A percentile compares a stretch with the other conserved stretches of the same genome.
Evolutionary conservation across 2,888 invertebrate genomes (phyloP).

Genomic region (Scaptomyza cyrtandrae): DNA sequence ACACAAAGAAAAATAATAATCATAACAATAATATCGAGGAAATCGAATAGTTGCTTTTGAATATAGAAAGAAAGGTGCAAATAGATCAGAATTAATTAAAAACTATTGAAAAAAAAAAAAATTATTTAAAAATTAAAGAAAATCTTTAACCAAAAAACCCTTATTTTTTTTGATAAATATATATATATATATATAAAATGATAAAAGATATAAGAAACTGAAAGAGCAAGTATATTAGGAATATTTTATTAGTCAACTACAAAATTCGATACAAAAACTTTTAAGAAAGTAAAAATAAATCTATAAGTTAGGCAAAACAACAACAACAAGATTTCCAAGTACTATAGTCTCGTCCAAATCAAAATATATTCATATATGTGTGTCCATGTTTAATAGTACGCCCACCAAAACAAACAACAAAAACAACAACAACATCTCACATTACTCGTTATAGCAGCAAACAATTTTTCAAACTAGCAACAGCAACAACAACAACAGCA

Average conservation of each 20-base stretch:
- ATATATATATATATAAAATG: too few species aligned
- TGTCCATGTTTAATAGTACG: conserved; percentile 52
- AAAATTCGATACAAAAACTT: too few species aligned
- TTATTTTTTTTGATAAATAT: too few species aligned
- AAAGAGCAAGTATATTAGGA: too few species aligned
- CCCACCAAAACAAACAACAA: conserved; percentile 24
- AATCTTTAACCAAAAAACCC: too few species aligned
- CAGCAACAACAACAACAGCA: conserved; percentile 49
- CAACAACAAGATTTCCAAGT: neutral
- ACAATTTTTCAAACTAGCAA: conserved; percentile 79
- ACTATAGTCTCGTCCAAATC: too few species aligned
- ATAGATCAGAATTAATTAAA: too few species aligned
- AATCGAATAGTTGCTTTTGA: too few species aligned
- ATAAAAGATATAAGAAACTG: too few species aligned
- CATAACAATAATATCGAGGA: neutral
- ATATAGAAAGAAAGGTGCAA: too few species aligned
- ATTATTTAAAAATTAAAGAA: neutral
- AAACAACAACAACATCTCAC: conserved; percentile 50
- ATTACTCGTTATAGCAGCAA: conserved; percentile 83
- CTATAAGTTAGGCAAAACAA: too few species aligned
- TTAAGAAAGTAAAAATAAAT: neutral
- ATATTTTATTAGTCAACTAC: too few species aligned
- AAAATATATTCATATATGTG: neutral
- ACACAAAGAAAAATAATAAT: neutral
- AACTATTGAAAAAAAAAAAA: neutral